Evolutionary conservation across 2,113 vertebrate genomes (phyloP), one percentile per base, ranked within the genome.

Genomic region (Neolamprologus devosi): DNA sequence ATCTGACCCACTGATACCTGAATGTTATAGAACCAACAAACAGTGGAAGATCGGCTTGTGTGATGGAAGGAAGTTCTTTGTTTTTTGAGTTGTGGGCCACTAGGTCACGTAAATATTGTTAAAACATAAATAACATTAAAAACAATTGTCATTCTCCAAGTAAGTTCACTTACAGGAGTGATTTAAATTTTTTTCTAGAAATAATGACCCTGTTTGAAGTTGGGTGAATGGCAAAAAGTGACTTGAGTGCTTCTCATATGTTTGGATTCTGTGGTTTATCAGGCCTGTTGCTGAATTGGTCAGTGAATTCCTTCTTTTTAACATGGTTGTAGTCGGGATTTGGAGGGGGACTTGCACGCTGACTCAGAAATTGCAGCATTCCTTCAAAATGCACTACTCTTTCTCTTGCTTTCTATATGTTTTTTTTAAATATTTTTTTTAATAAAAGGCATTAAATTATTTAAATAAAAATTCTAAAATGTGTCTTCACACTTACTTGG

Each of bases 381-480:
- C 28, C 16, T 63, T 63, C 14, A 30, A 63, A 63, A 40, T 40
- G 8, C 2, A 14, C 19, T 40, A 37, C 35, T 40, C 2, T 68
- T 12, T 21, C 17, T 21, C 63, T 37, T 68, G 3, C 33, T 63
- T 10, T 35, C 16, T 63, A 63, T 2, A 35, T 28, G 23, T 28
- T 13, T 57, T 21, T 23, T 23, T 26, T 2, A 5, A 19, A 51
- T 51, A 5, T 51, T 0, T 19, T 19, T 3, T 51, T 49, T 2
- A 13, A 42, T 42, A 6, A 42, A 42, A 33, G 3, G 28, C 8
- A 58, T 58, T 58, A 2, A 30, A 60, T 30, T 60, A 60, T 60
- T 30, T 60, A 35, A 63, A 35, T 33, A 57, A 5, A 70, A 42
- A 40, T 70, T 37, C n/a, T 68, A 68, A 68, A 68, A 16, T 23